Base-by-base conservation (phyloP, 2,113 vertebrate genomes). In the Pitta sordida region DNA sequence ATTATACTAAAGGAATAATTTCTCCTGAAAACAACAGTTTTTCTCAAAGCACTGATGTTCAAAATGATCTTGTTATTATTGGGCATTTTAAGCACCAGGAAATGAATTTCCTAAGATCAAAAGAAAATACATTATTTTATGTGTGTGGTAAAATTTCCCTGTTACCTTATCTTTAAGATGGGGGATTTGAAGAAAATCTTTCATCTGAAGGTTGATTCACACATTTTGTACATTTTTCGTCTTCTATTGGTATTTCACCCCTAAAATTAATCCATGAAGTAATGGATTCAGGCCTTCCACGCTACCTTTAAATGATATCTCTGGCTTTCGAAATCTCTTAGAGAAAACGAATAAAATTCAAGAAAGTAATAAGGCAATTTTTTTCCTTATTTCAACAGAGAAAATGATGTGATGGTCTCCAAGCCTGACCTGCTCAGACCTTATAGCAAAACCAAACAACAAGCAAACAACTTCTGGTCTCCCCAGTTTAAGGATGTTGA, bases 61-160 rank as follows among this genome's bases (percentile, higher is more conserved):
- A 86, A 80, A 84, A 82, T 8, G n/a, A 75, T 44, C 16, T n/a
- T 90, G 83, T 90, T 96, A 92, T 89, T 83, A 92, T 51, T 90
- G 85, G 37, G 15, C 22, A 41, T 37, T 93, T 41, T 70, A 92
- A 78, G 46, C 91, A 82, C 91, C 74, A 96, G 36, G 62, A 78
- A 21, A 71, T 8, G 13, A 64, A 70, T 65, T 82, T 60, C 6
- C 34, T 84, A 48, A 85, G 73, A 84, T 68, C 9, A 81, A 59
- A 74, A 86, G 39, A 83, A 88, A 62, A 53, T 51, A 90, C 12
- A 43, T 37, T 73, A 18, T 73, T 93, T 94, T 88, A 80, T 86
- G 37, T 48, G 18, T 64, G 15, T 6, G 18, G 6, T 62, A 51
- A 34, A 74, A 44, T 39, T 91, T 94, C 7, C 16, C 17, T 53